These are phyloP conservation scores for Heliconius congener DNA, from an alignment of 1,140 invertebrate genomes.

Conservation along the genomic window DNA sequence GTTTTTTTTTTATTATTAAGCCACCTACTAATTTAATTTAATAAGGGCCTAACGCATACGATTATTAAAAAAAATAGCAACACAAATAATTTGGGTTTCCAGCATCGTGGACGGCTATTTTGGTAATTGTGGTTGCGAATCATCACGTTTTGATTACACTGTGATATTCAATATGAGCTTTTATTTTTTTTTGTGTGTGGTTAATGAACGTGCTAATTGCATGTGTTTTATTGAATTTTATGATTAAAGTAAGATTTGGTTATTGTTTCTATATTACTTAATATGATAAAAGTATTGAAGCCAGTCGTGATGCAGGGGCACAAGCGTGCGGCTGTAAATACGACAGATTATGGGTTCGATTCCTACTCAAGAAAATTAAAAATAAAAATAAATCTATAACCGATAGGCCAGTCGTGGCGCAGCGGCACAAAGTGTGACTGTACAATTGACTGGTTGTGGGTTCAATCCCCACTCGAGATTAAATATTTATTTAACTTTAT, in stretches of 20 bases:
- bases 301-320: too few species aligned
- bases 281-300: too few species aligned
- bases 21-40: neutral
- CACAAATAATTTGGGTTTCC: constrained; percentile 1
- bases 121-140: neutral
- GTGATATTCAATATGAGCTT: constrained; percentile 1
- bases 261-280: too few species aligned
- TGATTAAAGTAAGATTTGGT: neutral
- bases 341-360: too few species aligned
- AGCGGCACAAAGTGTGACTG: too few species aligned
- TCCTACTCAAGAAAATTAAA: too few species aligned
- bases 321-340: too few species aligned
- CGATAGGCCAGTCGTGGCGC: too few species aligned
- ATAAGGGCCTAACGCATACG: neutral
- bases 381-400: too few species aligned
- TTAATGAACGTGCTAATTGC: neutral
- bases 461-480: too few species aligned
- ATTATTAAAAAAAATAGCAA: neutral
- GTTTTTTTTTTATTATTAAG: neutral
- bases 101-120: neutral
- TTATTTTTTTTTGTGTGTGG: neutral
- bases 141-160: constrained; percentile 1
- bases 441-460: too few species aligned
- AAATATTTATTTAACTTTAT: too few species aligned
- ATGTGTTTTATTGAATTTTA: neutral